Base-by-base conservation (phyloP, 1,140 invertebrate species). In the Gonatopus flavifemur region DNA sequence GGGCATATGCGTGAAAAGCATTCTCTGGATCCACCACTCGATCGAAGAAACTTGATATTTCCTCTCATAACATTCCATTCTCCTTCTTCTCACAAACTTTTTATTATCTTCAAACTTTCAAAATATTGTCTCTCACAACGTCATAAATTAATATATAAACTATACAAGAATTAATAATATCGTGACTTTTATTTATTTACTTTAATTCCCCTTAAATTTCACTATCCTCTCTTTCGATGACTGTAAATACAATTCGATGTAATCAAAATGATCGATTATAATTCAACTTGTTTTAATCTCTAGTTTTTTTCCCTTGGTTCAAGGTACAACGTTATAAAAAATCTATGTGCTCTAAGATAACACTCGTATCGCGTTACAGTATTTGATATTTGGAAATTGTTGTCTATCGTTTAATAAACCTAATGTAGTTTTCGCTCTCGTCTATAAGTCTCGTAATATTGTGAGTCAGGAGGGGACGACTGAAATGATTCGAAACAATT, bases 261-360 rank as follows among this genome's bases (percentile, higher is more conserved):
- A 49, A 15, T 18, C 42, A 32, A 46, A 46, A 24, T 15, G 25
- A 8, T 47, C 36, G 20, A 47, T 15, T 2, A 36, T 52, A 10
- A n/a, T 47, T 10, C 15, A 43, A 36, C 22, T n/a, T 19, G 20
- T 24, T 22, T 10, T 38, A 24, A 12, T 24, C 19, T 13, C 32
- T 37, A 49, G 13, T 15, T 44, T 38, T 20, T 49, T n/a, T 24
- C 42, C 28, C 25, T 28, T 7, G 6, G 25, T 43, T 20, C 42
- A 15, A 48, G 24, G n/a, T 62, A 53, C 35, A 53, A 44, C 42
- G 21, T 61, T 62, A 62, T 62, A 62, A 62, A 62, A 62, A 62
- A 62, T 57, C 54, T 62, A 62, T 56, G 44, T 39, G 25, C 40
- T 24, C 57, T 62, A 57, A 50, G 13, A 31, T 54, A 55, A 43